These are phyloP conservation scores for Ancistrus triradiatus DNA, from an alignment of 2,113 vertebrate species.

Conservation along the genomic window DNA sequence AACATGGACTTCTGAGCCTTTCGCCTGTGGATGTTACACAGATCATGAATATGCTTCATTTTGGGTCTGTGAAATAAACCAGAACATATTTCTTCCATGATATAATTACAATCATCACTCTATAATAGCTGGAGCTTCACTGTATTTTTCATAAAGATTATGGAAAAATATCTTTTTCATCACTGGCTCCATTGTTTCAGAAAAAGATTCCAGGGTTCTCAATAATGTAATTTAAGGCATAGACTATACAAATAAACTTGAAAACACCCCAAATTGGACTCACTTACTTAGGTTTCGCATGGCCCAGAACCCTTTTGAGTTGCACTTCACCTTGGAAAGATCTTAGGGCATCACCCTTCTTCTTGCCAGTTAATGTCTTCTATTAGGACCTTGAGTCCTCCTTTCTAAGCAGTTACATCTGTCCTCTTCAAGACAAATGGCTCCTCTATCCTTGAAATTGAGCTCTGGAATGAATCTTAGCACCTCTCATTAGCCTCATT, in stretches of 20 bases:
- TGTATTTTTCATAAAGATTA: too few relatives aligned
- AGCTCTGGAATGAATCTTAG: constrained; percentile 67
- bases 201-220: too few relatives aligned
- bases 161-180: too few relatives aligned
- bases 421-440: constrained; percentile 50
- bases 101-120: too few relatives aligned
- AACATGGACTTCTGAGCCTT: neutral
- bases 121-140: too few relatives aligned
- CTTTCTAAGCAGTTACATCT: constrained; percentile 39
- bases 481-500: constrained; percentile 68
- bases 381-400: constrained; percentile 53
- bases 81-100: too few relatives aligned
- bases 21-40: neutral
- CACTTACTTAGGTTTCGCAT: constrained; percentile 4
- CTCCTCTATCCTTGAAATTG: constrained; percentile 66
- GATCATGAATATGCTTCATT: too few relatives aligned
- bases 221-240: too few relatives aligned
- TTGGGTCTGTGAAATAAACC: too few relatives aligned
- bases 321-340: constrained; percentile 42
- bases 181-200: too few relatives aligned
- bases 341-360: constrained; percentile 39
- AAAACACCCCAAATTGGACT: constrained; percentile 17
- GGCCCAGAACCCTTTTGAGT: constrained; percentile 31
- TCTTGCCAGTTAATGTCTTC: constrained; percentile 55
- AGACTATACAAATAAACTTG: constrained; percentile 6